phyloP scores from a whole-genome alignment of 1,140 invertebrate genomes.

The Procambarus clarkii region DNA sequence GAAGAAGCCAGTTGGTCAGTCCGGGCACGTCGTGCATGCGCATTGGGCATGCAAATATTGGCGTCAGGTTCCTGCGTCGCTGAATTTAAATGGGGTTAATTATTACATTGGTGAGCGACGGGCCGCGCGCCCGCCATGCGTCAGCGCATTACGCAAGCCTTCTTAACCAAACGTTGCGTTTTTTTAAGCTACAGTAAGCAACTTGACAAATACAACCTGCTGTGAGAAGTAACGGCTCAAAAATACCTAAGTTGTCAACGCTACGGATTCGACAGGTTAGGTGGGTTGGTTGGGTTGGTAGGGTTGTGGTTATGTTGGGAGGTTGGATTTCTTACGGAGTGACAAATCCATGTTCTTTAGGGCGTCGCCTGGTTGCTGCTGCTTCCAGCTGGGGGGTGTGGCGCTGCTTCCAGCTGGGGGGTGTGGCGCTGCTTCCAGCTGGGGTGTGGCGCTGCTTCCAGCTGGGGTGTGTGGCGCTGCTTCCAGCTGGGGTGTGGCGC shows the following conservation, averaged over 20 bases:
- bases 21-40: neutral
- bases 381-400: too few species aligned
- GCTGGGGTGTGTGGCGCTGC: too few species aligned
- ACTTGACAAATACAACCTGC: too few species aligned
- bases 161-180: neutral
- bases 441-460: neutral
- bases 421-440: too few species aligned
- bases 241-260: too few species aligned
- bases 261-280: neutral
- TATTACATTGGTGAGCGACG: neutral
- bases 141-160: neutral
- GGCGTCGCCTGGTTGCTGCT: too few species aligned
- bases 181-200: too few species aligned
- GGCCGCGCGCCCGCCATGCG: conserved; percentile 3
- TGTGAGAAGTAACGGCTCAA: too few species aligned
- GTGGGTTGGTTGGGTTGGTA: neutral
- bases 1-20: conserved; percentile 2
- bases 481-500: too few species aligned
- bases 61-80: conserved; percentile 17
- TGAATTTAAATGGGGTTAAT: conserved; percentile 48
- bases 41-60: conserved; percentile 2
- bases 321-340: too few species aligned
- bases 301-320: neutral
- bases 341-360: too few species aligned
- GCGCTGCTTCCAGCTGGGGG: too few species aligned